Base-by-base conservation (phyloP, 2,113 vertebrate species). In the Micronycteris hirsuta region DNA sequence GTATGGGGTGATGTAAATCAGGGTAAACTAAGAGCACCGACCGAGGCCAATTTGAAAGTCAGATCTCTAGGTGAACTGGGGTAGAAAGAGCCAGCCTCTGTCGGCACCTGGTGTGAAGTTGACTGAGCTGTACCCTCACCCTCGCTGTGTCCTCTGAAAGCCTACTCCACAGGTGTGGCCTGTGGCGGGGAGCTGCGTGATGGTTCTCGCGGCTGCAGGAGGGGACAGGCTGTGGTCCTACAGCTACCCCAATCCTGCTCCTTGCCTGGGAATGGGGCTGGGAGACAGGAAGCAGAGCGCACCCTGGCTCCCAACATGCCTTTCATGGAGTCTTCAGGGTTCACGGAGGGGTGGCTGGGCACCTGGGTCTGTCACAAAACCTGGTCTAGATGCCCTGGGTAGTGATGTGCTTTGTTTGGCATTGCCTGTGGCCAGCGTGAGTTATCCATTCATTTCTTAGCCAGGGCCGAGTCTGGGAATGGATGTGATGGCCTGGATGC, bases 61-160 rank as follows among this genome's bases (percentile, higher is more conserved):
- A 2, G 6, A 7, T 38, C 45, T 41, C 22, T 56, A 10, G 47
- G 47, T 20, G 33, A 19, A 4, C 52, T 4, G 49, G n/a, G 22
- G 36, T 31, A 2, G 2, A 13, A n/a, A 1, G 17, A 15, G 28
- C 63, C 56, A 3, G 3, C 26, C n/a, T 47, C 38, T 22, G 2
- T 70, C 19, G 4, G 24, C 28, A 2, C 36, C 45, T 3, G 13
- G 8, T 28, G 0, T 0, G 11, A 43, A 11, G 14, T 20, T 45
- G 36, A 31, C n/a, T 4, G 15, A 56, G 36, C 10, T 26, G 1
- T 16, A 8, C 20, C 45, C 22, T 0, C 0, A 1, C 13, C 28
- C 84, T 76, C 7, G 0, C 22, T 11, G 10, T 24, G 9, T 73
- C 38, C n/a, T 71, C 68, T 22, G 13, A 68, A 54, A 47, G 33